These are phyloP conservation scores for Bruchidius siliquastri DNA, from an alignment of 2,888 invertebrate genomes.

Conservation along the genomic window DNA sequence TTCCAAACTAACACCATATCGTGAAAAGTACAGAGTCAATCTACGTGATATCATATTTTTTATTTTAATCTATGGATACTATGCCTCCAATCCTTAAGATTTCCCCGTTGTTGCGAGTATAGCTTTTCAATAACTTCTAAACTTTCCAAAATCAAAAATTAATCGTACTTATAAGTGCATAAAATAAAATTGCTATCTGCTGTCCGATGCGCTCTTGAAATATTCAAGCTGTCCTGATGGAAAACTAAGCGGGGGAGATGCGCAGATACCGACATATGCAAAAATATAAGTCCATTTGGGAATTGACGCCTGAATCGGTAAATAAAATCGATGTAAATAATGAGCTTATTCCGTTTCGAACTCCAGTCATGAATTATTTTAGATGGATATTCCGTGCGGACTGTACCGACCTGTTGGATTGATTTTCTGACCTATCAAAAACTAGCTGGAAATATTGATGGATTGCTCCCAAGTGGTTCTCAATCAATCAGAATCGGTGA, in stretches of 20 bases:
- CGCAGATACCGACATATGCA: neutral
- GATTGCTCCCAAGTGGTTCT: neutral
- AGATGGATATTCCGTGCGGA: neutral
- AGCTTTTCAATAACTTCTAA: too few species aligned
- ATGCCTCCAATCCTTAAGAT: too few species aligned
- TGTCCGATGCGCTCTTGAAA: neutral
- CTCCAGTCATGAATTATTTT: constrained; percentile 2
- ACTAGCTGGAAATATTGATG: neutral
- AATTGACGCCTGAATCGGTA: constrained; percentile 11
- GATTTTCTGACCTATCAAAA: neutral
- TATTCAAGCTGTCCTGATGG: neutral
- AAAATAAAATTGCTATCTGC: neutral
- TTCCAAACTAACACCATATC: too few species aligned
- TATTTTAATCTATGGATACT: too few species aligned
- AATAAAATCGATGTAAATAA: constrained; percentile 12
- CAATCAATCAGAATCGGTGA: neutral
- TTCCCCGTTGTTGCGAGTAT: too few species aligned
- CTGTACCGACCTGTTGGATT: neutral
- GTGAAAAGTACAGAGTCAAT: too few species aligned
- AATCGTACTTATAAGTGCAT: too few species aligned
- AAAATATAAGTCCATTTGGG: constrained; percentile 11
- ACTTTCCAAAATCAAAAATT: too few species aligned
- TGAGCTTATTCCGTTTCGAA: constrained; percentile 9
- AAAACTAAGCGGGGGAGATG: constrained; percentile 2
- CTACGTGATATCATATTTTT: too few species aligned